Evolutionary conservation across 2,888 invertebrate species (phyloP).

Genomic region (Lasius platythorax): DNA sequence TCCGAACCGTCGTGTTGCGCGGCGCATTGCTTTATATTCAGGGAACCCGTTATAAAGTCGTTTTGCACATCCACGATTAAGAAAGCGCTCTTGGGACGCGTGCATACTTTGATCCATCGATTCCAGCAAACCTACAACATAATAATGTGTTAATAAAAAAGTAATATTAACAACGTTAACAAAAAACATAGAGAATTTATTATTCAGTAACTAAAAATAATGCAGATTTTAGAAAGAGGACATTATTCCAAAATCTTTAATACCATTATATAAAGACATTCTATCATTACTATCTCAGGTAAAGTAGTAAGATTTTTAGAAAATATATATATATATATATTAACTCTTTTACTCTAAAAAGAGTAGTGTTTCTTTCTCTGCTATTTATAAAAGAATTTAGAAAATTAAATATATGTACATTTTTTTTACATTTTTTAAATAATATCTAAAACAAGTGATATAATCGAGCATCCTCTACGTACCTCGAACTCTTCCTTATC

Average conservation of each 20-base stretch:
- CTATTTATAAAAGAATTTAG: neutral
- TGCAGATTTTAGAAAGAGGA: neutral
- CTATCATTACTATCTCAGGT: neutral
- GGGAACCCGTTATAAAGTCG: slow-evolving; percentile 97
- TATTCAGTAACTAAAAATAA: neutral
- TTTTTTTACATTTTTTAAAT: neutral
- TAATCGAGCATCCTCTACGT: slow-evolving; percentile 34
- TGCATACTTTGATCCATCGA: slow-evolving; percentile 94
- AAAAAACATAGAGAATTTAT: neutral
- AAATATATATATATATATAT: neutral
- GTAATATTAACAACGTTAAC: neutral
- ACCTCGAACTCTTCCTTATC: slow-evolving; percentile 93
- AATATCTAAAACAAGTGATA: neutral
- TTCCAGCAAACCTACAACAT: slow-evolving; percentile 91
- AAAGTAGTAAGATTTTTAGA: neutral
- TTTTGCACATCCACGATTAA: slow-evolving; percentile 99
- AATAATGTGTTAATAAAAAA: neutral
- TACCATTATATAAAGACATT: neutral
- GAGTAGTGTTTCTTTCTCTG: neutral
- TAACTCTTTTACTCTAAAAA: neutral
- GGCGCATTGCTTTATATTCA: slow-evolving; percentile 97
- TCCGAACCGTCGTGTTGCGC: slow-evolving; percentile 96
- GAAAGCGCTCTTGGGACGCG: slow-evolving; percentile 94
- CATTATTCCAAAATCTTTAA: neutral
- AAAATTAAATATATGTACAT: neutral